These are phyloP conservation scores for Suricata suricatta DNA, from an alignment of 2,113 vertebrate genomes.

Conservation along the genomic window DNA sequence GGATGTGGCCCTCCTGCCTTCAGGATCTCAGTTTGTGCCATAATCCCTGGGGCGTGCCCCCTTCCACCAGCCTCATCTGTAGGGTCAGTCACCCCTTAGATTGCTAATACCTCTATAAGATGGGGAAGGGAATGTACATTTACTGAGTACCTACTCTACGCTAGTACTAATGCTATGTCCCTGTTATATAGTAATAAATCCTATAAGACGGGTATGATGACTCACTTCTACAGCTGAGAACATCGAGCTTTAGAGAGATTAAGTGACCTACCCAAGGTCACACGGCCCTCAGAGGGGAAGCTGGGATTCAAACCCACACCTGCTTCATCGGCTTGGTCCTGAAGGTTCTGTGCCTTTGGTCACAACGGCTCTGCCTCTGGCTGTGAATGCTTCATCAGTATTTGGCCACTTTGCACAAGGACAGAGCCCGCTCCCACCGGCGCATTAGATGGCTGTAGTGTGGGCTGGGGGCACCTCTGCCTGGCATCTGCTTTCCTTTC, in stretches of 20 bases:
- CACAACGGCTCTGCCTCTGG: background rate
- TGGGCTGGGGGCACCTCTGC: background rate
- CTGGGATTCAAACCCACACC: background rate
- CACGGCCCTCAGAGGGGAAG: background rate
- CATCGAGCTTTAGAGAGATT: background rate
- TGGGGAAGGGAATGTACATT: accelerated
- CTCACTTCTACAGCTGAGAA: background rate
- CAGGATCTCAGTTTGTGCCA: background rate
- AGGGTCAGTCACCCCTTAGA: background rate
- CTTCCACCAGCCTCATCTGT: background rate
- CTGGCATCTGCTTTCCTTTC: background rate
- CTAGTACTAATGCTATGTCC: background rate
- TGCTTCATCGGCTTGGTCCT: background rate
- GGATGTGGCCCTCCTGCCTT: background rate
- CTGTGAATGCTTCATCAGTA: background rate
- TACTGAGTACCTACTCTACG: accelerated
- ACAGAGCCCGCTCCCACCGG: background rate
- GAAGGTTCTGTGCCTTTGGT: background rate
- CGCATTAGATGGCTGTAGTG: accelerated
- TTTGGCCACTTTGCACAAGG: background rate
- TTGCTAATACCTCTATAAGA: background rate
- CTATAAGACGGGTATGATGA: background rate
- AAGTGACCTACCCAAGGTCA: background rate
- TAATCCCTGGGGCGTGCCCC: accelerated
- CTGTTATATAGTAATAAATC: background rate